Base-by-base conservation (phyloP, 2,888 invertebrate species). In the Girardia tigrina region DNA sequence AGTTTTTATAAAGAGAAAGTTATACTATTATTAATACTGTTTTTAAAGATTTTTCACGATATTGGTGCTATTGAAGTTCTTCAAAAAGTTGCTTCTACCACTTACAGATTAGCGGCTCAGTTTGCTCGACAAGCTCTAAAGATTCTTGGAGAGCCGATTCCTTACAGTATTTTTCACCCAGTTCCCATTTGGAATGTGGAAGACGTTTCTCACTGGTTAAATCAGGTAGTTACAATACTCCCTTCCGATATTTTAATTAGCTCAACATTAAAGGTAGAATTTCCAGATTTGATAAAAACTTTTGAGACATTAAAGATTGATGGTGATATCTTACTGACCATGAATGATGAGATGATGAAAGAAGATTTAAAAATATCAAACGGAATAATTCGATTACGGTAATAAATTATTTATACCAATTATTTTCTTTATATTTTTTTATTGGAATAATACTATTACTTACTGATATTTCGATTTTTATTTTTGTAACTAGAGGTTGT, bases 181-280 rank as follows among this genome's bases (percentile, higher is more conserved):
- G 56, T 56, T n/a, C 97, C 97, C 0, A 87, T 95, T 6, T 98
- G 98, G 98, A 93, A 93, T 0, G 90, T 90, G 23, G 92, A 92
- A 83, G 97, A 98, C 83, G 97, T 98, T 0, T 88, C 90, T 80
- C 94, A 95, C 85, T 98, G 97, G 97, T 92, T 98, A 0, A 92
- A 92, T 82, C 95, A 97, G 87, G 85, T 86, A n/a, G n/a, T n/a
- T n/a, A n/a, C n/a, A 56, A 77, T 26, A 20, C 74, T 77, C 73
- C 29, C 16, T 20, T 74, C 27, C 0, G 20, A 42, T n/a, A 56
- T 20, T 56, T 56, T n/a, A 12, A 56, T 56, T 56, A 20, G 2
- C 23, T 23, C 23, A 16, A 20, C 2, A 16, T 56, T 56, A 20
- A n/a, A 56, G 56, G 23, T 56, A 8, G 56, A 56, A 20, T 56